phyloP scores from a whole-genome alignment of 1,140 invertebrate species.

The Ceratina japonica region DNA sequence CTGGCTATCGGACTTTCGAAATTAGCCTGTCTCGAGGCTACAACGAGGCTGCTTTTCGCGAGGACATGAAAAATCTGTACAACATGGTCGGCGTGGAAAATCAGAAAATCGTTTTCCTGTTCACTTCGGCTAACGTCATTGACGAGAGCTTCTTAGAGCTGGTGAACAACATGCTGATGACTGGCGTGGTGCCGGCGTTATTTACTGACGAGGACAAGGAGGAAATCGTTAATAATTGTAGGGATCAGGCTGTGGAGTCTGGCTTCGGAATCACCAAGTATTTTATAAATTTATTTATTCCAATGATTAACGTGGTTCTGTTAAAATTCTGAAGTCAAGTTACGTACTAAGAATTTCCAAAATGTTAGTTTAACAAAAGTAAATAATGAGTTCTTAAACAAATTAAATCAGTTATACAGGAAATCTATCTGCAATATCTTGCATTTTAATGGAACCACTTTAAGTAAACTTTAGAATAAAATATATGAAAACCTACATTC shows the following conservation, averaged over 20 bases:
- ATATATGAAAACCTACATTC: neutral
- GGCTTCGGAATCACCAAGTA: constrained; percentile 85
- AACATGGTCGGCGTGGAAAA: constrained; percentile 86
- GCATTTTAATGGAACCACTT: neutral
- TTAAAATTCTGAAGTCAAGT: no score
- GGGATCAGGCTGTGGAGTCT: constrained; percentile 84
- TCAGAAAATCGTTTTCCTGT: constrained; percentile 90
- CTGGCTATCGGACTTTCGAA: constrained; percentile 89
- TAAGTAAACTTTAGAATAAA: neutral
- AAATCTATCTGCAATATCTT: neutral
- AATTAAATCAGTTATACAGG: no score
- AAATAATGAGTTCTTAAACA: no score
- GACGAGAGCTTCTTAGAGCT: constrained; percentile 92
- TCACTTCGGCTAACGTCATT: constrained; percentile 88
- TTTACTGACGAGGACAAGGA: constrained; percentile 94
- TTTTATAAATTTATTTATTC: neutral
- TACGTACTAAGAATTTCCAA: no score
- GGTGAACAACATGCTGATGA: constrained; percentile 94
- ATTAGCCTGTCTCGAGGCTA: constrained; percentile 91
- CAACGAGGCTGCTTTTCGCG: constrained; percentile 89
- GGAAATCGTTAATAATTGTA: constrained; percentile 83
- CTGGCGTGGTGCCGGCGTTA: constrained; percentile 90
- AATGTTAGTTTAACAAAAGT: no score
- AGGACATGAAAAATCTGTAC: constrained; percentile 91
- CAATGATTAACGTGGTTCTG: neutral